Conservation (phyloP, 2,113 vertebrate species). For the Gambusia holbrooki region DNA sequence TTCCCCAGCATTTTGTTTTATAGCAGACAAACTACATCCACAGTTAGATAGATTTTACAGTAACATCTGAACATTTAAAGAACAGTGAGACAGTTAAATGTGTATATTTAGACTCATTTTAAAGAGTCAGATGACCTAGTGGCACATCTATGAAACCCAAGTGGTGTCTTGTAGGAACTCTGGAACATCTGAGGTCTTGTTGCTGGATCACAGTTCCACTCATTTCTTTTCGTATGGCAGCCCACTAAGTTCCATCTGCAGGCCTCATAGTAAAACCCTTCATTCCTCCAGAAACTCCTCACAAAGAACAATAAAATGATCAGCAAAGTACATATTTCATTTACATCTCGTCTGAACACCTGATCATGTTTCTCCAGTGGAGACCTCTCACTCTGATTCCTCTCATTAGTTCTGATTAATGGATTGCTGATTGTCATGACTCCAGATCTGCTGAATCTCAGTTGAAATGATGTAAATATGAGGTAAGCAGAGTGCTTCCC, state of each 20-base stretch:
- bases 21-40: too few species aligned
- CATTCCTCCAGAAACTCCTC: too few species aligned
- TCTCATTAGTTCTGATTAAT: neutral
- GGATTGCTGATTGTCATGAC: constrained; percentile 6
- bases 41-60: neutral
- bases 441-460: constrained; percentile 31
- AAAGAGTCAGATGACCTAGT: neutral
- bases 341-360: neutral
- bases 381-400: constrained; percentile 24
- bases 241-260: too few species aligned
- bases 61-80: neutral
- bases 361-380: constrained; percentile 21
- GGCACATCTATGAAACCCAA: neutral
- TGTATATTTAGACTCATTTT: neutral
- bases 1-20: too few species aligned
- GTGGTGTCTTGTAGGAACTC: neutral
- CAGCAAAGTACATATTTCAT: constrained; percentile 3
- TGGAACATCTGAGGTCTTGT: neutral
- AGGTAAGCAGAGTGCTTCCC: constrained; percentile 2
- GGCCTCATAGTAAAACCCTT: too few species aligned
- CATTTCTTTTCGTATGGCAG: too few species aligned
- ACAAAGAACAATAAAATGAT: too few species aligned
- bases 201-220: too few species aligned
- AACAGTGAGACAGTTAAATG: neutral
- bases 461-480: constrained; percentile 25